Percentiles rank a stretch among this genome's conserved stretches.
These are phyloP conservation scores for Penaeus japonicus DNA, from an alignment of 1,140 invertebrate species.

Conservation along the genomic window DNA sequence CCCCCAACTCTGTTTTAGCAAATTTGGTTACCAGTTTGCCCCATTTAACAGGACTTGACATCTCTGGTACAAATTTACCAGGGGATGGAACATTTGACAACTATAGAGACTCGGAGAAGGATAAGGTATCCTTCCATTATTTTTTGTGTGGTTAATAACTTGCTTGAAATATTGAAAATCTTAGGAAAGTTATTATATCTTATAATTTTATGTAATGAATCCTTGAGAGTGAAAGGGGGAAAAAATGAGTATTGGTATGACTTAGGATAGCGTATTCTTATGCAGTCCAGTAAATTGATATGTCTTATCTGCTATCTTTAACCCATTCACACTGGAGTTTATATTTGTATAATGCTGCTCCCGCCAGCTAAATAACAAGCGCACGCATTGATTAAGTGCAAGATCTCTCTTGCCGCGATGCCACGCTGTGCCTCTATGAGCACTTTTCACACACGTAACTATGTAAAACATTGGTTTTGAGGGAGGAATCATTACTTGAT, in stretches of 20 bases:
- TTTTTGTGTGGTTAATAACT: background rate
- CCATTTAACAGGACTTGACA: slow-evolving; percentile 82
- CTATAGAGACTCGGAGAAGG: slow-evolving; percentile 21
- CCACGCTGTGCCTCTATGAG: too few species aligned
- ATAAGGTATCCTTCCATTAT: background rate
- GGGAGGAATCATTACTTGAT: too few species aligned
- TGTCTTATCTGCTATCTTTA: too few species aligned
- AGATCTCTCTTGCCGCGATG: too few species aligned
- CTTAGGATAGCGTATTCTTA: background rate
- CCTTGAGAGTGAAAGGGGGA: background rate
- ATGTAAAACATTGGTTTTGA: too few species aligned
- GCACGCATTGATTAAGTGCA: too few species aligned
- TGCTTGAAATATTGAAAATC: background rate
- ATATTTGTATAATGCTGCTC: too few species aligned
- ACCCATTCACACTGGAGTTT: too few species aligned
- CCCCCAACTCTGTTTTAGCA: slow-evolving; percentile 74
- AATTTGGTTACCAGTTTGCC: slow-evolving; percentile 78
- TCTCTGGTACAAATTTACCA: slow-evolving; percentile 88
- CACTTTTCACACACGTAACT: too few species aligned
- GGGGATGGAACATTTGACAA: slow-evolving; percentile 74
- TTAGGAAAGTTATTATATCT: too few species aligned
- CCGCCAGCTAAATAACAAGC: too few species aligned
- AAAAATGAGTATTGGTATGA: background rate
- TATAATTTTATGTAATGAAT: too few species aligned
- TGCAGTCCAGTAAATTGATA: background rate